Conservation (phyloP, 1,140 invertebrate species). For the Trichonephila clavata region DNA sequence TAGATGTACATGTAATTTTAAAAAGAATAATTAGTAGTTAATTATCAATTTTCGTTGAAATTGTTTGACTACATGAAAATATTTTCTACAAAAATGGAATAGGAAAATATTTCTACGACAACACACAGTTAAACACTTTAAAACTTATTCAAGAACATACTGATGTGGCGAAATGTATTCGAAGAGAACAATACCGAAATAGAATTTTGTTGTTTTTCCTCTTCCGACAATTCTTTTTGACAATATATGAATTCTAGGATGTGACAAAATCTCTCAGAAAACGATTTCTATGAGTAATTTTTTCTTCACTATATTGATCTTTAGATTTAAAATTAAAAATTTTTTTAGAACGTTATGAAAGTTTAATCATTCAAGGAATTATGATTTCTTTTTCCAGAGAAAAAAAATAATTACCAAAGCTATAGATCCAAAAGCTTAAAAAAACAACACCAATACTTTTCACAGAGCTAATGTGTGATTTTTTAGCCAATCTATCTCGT, state of each 20-base stretch:
- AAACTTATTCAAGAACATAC: background rate
- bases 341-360: background rate
- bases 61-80: no score
- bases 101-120: no score
- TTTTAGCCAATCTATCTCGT: no score
- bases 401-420: no score
- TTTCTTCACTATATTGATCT: background rate
- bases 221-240: background rate
- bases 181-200: background rate
- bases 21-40: no score
- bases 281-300: background rate
- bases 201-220: background rate
- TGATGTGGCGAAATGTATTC: background rate
- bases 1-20: no score
- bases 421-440: no score
- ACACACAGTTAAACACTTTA: background rate
- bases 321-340: background rate
- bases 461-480: no score
- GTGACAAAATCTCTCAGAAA: background rate
- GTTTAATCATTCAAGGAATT: background rate
- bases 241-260: background rate
- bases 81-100: no score
- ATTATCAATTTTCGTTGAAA: no score
- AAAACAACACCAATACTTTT: no score
- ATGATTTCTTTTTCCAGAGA: no score